Evolutionary conservation across 2,888 invertebrate genomes (phyloP), one percentile per base, ranked within the genome.

Genomic region (Drosophila tripunctata): DNA sequence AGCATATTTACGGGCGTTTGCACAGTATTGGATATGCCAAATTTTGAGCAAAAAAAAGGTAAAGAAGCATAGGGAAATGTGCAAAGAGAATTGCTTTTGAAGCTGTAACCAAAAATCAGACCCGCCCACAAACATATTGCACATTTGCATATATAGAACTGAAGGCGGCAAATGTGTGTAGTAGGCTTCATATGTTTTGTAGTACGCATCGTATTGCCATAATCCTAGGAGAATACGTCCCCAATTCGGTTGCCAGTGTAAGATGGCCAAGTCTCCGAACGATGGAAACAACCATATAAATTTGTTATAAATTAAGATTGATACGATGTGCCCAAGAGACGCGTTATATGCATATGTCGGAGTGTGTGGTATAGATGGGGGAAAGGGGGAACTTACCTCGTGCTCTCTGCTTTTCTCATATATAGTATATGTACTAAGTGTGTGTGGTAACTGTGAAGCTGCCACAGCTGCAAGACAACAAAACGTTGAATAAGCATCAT

Each of bases 231-330:
- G 84, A 75, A 51, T 64, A 43, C 41, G n/a, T 24, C 30, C 30
- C 41, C 55, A 41, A 45, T 55, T 55, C 30, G 21, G 14, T 21
- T 8, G 33, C 27, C 24, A 21, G 31, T 40, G 15, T 15, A 30
- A 33, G 21, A 12, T 27, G 19, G 12, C 40, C 21, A 4, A 35
- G 8, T 6, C 36, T 4, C 10, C 45, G n/a, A n/a, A n/a, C 40
- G 31, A 55, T 64, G 58, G 51, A 52, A 50, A 65, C 56, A 77
- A 62, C 68, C 78, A 57, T 66, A 84, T 80, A 78, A 75, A 84
- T 81, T 81, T 75, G 70, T 54, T 78, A 78, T 73, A 84, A 81
- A 80, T 80, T 84, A 80, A 84, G 80, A 81, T 78, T 84, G 84
- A 80, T 84, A 70, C 78, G 64, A 57, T 36, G 73, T 41, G 54